These are phyloP conservation scores for Drosophila nebulosa DNA, from an alignment of 1,140 invertebrate species.

Conservation along the genomic window DNA sequence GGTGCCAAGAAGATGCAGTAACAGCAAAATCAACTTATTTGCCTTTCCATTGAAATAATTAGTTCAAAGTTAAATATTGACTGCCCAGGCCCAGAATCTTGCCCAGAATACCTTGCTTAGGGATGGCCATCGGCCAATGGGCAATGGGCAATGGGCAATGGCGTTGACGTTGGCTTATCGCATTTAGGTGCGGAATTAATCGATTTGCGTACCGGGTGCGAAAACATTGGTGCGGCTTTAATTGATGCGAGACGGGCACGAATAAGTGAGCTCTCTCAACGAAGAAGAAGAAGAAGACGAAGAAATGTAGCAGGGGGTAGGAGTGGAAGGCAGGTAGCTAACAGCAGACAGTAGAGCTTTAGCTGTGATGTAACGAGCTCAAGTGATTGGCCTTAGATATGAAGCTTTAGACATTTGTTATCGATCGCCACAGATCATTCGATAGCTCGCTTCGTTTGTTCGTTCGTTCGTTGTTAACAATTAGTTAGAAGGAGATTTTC, in stretches of 20 bases:
- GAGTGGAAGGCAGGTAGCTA: background rate
- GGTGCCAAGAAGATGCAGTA: background rate
- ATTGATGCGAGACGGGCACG: slow-evolving; percentile 69
- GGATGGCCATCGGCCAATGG: no score
- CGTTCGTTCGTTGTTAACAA: background rate
- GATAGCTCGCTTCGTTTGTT: no score
- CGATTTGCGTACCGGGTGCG: slow-evolving; percentile 78
- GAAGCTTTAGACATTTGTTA: background rate
- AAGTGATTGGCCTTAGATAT: background rate
- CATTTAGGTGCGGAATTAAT: slow-evolving; percentile 75
- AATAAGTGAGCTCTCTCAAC: slow-evolving; percentile 34
- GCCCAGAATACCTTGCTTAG: no score
- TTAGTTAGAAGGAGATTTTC: background rate
- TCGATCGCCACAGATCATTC: no score
- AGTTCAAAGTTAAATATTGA: slow-evolving; percentile 80
- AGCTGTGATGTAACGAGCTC: background rate
- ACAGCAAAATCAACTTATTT: slow-evolving; percentile 73
- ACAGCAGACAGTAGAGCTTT: background rate
- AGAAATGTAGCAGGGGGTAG: background rate
- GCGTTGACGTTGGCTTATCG: slow-evolving; percentile 51
- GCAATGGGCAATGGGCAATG: background rate
- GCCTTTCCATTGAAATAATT: slow-evolving; percentile 81
- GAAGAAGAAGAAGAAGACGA: no score
- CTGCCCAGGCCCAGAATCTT: slow-evolving; percentile 20
- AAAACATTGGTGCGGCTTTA: slow-evolving; percentile 80